Evolutionary conservation across 2,797 vertebrate species (phyloP).

Genomic region (Catostomus latipinnis): DNA sequence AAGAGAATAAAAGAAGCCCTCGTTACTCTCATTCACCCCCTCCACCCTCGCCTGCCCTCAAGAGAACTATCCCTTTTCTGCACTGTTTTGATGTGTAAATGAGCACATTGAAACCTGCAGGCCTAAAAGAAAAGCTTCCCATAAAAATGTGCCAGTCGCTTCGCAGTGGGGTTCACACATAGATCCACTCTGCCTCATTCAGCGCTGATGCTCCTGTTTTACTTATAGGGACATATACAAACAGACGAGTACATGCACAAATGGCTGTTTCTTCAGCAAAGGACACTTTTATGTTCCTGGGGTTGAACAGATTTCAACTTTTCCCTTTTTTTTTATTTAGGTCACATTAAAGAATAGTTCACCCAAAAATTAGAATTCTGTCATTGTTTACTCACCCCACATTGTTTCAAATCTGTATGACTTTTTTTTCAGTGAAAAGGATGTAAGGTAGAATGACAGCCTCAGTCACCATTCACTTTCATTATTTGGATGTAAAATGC

Average conservation of each 20-base stretch:
- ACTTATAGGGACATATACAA: slow-evolving; percentile 32
- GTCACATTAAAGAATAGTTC: not conserved
- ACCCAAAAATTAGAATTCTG: not conserved
- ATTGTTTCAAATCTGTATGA: no score
- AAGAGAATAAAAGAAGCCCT: slow-evolving; percentile 82
- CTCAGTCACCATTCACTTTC: no score
- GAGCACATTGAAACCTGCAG: slow-evolving; percentile 82
- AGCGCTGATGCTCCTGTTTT: slow-evolving; percentile 26
- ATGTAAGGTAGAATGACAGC: no score
- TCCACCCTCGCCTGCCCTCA: slow-evolving; percentile 71
- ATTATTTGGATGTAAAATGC: no score
- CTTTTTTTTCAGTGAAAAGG: no score
- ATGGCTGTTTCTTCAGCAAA: not conserved
- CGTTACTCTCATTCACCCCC: slow-evolving; percentile 74
- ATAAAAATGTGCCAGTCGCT: slow-evolving; percentile 81
- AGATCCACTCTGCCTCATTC: slow-evolving; percentile 64
- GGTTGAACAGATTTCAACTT: no score
- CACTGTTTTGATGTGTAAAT: slow-evolving; percentile 86
- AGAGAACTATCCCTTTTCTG: slow-evolving; percentile 82
- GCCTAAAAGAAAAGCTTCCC: slow-evolving; percentile 83
- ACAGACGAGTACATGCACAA: not conserved
- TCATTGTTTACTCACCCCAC: no score
- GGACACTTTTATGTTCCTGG: no score
- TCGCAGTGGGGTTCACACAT: slow-evolving; percentile 74
- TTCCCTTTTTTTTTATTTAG: no score